Conservation (phyloP, 2,888 invertebrate genomes). For the Portevinia maculata region DNA sequence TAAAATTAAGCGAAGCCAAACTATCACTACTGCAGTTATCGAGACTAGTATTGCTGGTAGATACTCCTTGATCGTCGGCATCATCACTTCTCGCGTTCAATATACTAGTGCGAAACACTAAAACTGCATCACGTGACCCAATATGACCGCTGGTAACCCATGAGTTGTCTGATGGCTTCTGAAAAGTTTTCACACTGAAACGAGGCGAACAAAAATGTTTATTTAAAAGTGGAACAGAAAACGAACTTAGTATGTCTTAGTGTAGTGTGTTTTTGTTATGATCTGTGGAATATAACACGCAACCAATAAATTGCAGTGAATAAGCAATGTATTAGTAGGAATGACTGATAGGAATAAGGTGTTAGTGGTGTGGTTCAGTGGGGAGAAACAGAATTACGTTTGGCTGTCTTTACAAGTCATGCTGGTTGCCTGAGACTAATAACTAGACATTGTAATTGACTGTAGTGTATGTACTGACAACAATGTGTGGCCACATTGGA, state of each 20-base stretch:
- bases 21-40: conserved; percentile 62
- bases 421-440: conserved; percentile 32
- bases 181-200: conserved; percentile 69
- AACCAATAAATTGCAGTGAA: conserved; percentile 8
- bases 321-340: conserved; percentile 6
- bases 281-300: conserved; percentile 4
- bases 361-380: conserved; percentile 11
- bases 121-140: conserved; percentile 86
- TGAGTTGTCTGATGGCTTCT: conserved; percentile 76
- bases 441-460: conserved; percentile 26
- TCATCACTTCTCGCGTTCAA: conserved; percentile 80
- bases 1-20: conserved; percentile 54
- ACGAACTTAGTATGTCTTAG: background rate
- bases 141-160: conserved; percentile 86
- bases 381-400: conserved; percentile 10
- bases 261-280: conserved; percentile 3
- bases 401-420: conserved; percentile 18
- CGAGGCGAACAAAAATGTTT: background rate
- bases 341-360: background rate
- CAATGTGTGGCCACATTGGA: conserved; percentile 11
- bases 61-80: conserved; percentile 30
- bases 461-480: background rate
- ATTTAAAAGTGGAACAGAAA: background rate
- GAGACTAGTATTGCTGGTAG: conserved; percentile 59
- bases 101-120: conserved; percentile 87